Conservation (phyloP, 2,888 invertebrate genomes). For the Leptogaster cylindrica region DNA sequence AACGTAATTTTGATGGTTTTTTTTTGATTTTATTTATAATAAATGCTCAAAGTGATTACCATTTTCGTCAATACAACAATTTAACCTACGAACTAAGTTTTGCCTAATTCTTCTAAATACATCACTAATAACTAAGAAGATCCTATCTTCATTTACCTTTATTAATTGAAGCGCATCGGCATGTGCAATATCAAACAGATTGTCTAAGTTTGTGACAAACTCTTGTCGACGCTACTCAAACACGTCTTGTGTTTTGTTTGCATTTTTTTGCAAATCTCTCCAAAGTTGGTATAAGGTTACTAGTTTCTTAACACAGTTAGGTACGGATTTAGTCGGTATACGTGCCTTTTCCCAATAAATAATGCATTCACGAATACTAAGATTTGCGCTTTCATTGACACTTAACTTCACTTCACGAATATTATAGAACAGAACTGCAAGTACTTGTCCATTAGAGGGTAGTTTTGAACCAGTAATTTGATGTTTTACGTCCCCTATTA, state of each 20-base stretch:
- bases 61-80: too few species aligned
- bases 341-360: conserved; percentile 38
- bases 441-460: conserved; percentile 43
- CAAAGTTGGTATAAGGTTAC: conserved; percentile 51
- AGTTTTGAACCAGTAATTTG: conserved; percentile 42
- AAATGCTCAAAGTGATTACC: too few species aligned
- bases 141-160: too few species aligned
- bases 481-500: too few species aligned
- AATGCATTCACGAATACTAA: conserved; percentile 12
- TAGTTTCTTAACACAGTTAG: conserved; percentile 28
- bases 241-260: neutral
- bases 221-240: conserved; percentile 33
- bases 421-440: conserved; percentile 44
- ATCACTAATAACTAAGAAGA: too few species aligned
- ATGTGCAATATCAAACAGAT: conserved; percentile 49
- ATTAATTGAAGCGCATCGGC: conserved; percentile 48
- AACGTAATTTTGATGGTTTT: too few species aligned
- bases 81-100: too few species aligned
- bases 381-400: conserved; percentile 36
- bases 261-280: conserved; percentile 52
- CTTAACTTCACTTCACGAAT: conserved; percentile 43
- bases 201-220: conserved; percentile 46
- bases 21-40: too few species aligned
- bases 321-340: conserved; percentile 29
- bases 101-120: too few species aligned